Base-by-base conservation (phyloP, 1,140 invertebrate genomes). In the Heliconius nattereri region DNA sequence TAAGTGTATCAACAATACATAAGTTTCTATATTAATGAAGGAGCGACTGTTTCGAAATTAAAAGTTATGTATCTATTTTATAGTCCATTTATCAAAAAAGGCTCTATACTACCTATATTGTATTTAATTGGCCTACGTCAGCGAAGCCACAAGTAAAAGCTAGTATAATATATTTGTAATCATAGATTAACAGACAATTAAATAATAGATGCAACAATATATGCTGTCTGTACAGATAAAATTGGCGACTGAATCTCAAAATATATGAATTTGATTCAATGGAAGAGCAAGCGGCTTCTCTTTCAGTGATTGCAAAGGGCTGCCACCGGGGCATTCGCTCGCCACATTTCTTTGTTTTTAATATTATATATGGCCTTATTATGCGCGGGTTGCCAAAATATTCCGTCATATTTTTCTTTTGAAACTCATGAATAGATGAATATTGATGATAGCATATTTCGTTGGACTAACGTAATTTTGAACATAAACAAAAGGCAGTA, bases 181-280 rank as follows among this genome's bases (percentile, higher is more conserved):
- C n/a, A 66, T 26, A n/a, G 57, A 66, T 66, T 9, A 23, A 9
- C 11, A 66, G 13, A 29, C 7, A 1, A 13, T 26, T 26, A 29
- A 26, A 16, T 66, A 26, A 60, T 7, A 66, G 11, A 26, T 7
- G 26, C 60, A 26, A 16, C 13, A 16, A 86, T 81, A 87, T 87
- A 74, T 89, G 81, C 87, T 84, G 81, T 83, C 92, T 80, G 84
- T 94, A 93, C 92, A 86, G 85, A 90, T 92, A 85, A 94, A 94
- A 94, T 94, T 94, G 92, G 92, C 91, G 92, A 93, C 92, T 94
- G 93, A 93, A 93, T 94, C 93, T 93, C 93, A 94, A 94, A 94
- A 94, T 93, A 93, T 94, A 94, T 94, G 92, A 94, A 94, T 94
- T 94, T 93, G 93, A 94, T 93, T 93, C 93, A 94, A 93, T 93